Conservation (phyloP, 2,113 vertebrate genomes). For the Scomber japonicus region DNA sequence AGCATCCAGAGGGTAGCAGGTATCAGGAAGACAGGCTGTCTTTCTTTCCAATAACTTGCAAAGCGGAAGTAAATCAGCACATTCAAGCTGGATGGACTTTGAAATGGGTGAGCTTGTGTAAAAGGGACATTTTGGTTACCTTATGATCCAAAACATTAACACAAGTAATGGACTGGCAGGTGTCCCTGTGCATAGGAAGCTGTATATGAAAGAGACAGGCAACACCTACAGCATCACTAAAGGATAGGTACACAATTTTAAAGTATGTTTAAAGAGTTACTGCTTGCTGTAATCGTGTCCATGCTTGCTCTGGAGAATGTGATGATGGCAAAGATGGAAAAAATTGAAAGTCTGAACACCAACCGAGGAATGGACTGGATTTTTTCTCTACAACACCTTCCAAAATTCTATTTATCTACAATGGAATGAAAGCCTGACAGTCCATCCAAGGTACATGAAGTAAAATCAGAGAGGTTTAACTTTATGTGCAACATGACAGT, state of each 20-base stretch:
- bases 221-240: neutral
- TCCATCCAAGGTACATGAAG: neutral
- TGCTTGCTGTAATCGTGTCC: neutral
- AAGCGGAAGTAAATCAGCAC: conserved; percentile 57
- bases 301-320: too few species aligned
- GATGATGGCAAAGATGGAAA: too few species aligned
- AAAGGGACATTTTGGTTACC: neutral
- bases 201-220: conserved; percentile 18
- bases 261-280: neutral
- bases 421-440: neutral
- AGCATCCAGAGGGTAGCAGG: conserved; percentile 16
- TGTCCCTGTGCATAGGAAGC: conserved; percentile 2
- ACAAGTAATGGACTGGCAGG: conserved; percentile 29
- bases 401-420: neutral
- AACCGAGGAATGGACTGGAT: neutral
- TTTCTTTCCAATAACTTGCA: neutral
- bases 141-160: conserved; percentile 7
- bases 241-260: neutral
- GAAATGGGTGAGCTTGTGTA: conserved; percentile 32
- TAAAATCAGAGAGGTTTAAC: neutral
- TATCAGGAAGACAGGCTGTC: conserved; percentile 57
- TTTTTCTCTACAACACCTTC: neutral
- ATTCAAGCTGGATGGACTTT: conserved; percentile 45
- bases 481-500: too few species aligned
- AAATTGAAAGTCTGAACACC: too few species aligned